Base-by-base conservation (phyloP, 1,140 invertebrate genomes). In the Leptinotarsa undecemlineata region DNA sequence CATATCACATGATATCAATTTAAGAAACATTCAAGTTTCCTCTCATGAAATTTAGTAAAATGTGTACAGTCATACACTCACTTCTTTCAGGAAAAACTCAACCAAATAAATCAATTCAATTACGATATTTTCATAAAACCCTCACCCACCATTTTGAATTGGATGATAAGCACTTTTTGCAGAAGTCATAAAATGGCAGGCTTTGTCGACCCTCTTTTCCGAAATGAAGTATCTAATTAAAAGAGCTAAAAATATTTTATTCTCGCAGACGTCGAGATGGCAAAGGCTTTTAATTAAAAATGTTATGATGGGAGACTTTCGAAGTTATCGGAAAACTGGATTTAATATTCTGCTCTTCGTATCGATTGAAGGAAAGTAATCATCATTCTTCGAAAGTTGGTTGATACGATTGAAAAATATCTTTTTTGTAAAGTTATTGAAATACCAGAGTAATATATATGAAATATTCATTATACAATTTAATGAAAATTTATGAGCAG, bases 171-270 rank as follows among this genome's bases (percentile, higher is more conserved):
- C 14, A 19, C 64, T 67, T 67, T 42, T 67, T 21, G 42, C 42
- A 42, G 64, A 67, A 67, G 64, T 67, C 68, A 69, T 69, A 48
- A 69, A 69, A 69, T 69, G 68, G 68, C 68, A 69, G 68, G 68
- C 68, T 69, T 69, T 69, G 68, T 69, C 68, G n/a, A 47, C 68
- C 68, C 68, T 69, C 68, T 26, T 69, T 51, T 69, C 33, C n/a
- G 48, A 64, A 69, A 69, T 48, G 68, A 48, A 69, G 68, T 69
- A 69, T 69, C 68, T 69, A 69, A 69, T 69, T 69, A 57, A 69
- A 69, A 20, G 20, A 64, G 33, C 33, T 69, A 17, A 51, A 69
- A 51, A 69, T 69, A 69, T 69, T 69, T 69, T 21, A 69, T 69
- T 69, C 26, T 69, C 42, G 21, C 20, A 69, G n/a, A 15, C 33